Evolutionary conservation across 1,140 invertebrate genomes (phyloP), one percentile per base, ranked within the genome.

Genomic region (Andrena cerasifolii): DNA sequence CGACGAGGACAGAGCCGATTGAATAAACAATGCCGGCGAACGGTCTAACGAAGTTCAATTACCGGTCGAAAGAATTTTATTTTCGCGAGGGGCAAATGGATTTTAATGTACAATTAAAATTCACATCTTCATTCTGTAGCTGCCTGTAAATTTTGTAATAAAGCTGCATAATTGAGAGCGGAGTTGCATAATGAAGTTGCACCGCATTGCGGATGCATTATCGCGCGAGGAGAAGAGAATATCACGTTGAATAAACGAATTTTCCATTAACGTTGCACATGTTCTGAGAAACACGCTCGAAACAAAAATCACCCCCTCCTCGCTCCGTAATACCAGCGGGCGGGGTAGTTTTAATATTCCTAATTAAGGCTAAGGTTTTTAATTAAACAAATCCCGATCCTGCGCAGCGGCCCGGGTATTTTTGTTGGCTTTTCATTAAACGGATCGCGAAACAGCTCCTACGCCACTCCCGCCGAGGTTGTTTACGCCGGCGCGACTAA

Each of bases 31-130:
- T n/a, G 14, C 0, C n/a, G 4, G 14, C 58, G 43, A 4, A 21
- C n/a, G 2, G 36, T 10, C 63, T 65, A 66, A 54, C 65, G 14
- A 54, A 21, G 14, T 40, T 67, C 62, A 45, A 75, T 75, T 66
- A 75, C 24, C 62, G 21, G 14, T 7, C 8, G 21, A 40, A 43
- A 43, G 33, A 43, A 66, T 75, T 54, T 31, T 28, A 51, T 66
- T 75, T 75, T 56, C 28, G 21, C 8, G n/a, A 43, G 5, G 31
- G 21, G 14, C 14, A 14, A 36, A 66, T 54, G 61, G 61, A 75
- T 75, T 75, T 75, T 75, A 75, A 75, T 75, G 72, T 24, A 54
- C 62, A 66, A 75, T 66, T 66, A 66, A 66, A 66, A 75, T 75
- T 75, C 72, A 75, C 47, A n/a, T 24, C 56, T 16, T 14, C 0